phyloP scores from a whole-genome alignment of 2,113 vertebrate genomes.

The Phasianus colchicus region DNA sequence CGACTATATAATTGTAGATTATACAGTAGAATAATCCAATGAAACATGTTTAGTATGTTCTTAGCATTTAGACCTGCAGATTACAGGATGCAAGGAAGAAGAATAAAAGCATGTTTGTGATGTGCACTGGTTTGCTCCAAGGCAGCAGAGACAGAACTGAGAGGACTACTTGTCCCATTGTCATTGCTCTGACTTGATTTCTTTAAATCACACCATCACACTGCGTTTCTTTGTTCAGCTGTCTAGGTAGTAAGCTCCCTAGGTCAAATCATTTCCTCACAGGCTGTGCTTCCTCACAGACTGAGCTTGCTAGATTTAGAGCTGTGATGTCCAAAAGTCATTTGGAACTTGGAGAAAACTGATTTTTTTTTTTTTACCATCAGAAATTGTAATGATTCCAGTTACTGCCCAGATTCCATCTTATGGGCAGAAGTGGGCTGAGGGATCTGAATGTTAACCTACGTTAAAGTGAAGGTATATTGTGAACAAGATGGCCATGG shows the following conservation, averaged over 20 bases:
- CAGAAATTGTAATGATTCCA: neutral
- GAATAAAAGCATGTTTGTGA: neutral
- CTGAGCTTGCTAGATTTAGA: rapidly evolving
- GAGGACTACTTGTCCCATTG: neutral
- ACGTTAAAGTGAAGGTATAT: neutral
- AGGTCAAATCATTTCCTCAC: neutral
- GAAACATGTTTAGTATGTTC: neutral
- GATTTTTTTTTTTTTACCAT: neutral
- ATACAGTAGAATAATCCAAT: neutral
- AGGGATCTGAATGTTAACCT: neutral
- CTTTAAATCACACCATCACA: neutral
- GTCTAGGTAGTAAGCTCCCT: neutral
- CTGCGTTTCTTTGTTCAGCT: neutral
- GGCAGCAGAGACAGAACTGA: neutral
- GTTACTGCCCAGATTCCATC: neutral
- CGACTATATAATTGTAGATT: neutral
- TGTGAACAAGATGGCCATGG: neutral
- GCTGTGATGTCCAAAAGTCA: neutral
- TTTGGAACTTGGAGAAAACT: neutral
- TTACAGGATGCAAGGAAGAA: neutral
- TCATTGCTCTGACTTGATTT: neutral
- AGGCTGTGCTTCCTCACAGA: neutral
- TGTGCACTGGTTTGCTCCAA: neutral
- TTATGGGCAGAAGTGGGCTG: neutral
- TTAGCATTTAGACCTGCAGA: neutral